Evolutionary conservation across 2,113 vertebrate genomes (phyloP), one percentile per base, ranked within the genome.

Genomic region (Perccottus glenii): DNA sequence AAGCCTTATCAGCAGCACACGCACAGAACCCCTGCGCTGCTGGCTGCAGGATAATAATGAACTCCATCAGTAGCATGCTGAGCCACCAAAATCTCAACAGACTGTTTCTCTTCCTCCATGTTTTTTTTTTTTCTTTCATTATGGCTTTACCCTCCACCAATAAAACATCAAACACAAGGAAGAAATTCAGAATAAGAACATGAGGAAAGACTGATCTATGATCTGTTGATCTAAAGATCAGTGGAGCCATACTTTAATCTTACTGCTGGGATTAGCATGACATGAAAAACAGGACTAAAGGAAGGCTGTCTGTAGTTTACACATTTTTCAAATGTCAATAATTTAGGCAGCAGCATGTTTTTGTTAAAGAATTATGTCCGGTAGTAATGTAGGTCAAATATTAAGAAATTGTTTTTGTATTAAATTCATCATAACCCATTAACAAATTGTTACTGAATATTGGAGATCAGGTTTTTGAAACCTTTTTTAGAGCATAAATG

Each of bases 51-150:
- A 58, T 35, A 58, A 58, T 58, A 58, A 58, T 58, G 56, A 58
- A 58, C 56, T 58, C 56, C 56, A 58, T 58, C 56, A 43, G 38
- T 36, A 9, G 38, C 38, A 42, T 58, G 56, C 56, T 58, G 56
- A 58, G 56, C 56, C 56, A 58, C 56, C 56, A 58, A 43, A 42
- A 19, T 36, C 15, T 16, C 55, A 40, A 6, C 36, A n/a, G 55
- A 57, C 55, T 9, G n/a, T 40, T 40, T 43, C 42, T 11, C 56
- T 58, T 43, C 56, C 56, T 43, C 38, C 16, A n/a, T 42, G 38
- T 11, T 4, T 15, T n/a, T 43, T 15, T n/a, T 43, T 58, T n/a
- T 43, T 38, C 38, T 27, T 15, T 10, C 5, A 9, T 19, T 58
- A 43, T 2, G 38, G 36, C 56, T 58, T 58, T 19, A 43, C 56